A percentile compares a stretch with the other conserved stretches of the same genome.
Evolutionary conservation across 35 echinoderm and acorn worm species (phyloP).

Genomic region (Ptychodera flava): DNA sequence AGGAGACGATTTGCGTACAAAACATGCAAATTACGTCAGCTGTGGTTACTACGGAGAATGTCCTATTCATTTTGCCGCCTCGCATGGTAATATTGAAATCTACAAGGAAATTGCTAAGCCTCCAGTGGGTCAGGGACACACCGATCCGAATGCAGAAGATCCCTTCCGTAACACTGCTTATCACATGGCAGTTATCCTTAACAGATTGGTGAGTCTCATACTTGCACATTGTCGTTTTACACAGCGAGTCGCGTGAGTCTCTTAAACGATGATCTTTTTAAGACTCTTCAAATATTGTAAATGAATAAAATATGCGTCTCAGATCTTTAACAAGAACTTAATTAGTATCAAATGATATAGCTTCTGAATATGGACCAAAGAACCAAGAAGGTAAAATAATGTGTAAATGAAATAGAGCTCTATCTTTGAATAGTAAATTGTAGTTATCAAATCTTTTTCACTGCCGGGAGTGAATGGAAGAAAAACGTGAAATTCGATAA

Average conservation of each 20-base stretch:
- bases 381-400: too few species aligned
- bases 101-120: constrained; percentile 72
- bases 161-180: constrained; percentile 76
- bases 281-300: too few species aligned
- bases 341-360: too few species aligned
- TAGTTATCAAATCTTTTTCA: not conserved
- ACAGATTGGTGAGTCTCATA: constrained; percentile 53
- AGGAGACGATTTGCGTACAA: not conserved
- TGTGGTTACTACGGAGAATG: constrained; percentile 82
- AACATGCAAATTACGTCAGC: constrained; percentile 17
- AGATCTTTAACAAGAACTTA: too few species aligned
- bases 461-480: too few species aligned
- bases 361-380: too few species aligned
- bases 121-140: too few species aligned
- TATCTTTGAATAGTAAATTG: not conserved
- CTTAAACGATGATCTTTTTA: too few species aligned
- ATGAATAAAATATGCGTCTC: too few species aligned
- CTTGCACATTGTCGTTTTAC: too few species aligned
- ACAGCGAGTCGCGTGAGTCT: not conserved
- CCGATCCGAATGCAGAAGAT: constrained; percentile 42
- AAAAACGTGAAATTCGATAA: too few species aligned
- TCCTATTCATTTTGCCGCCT: constrained; percentile 86
- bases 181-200: constrained; percentile 89
- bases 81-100: constrained; percentile 69
- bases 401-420: too few species aligned